These are phyloP conservation scores for Archips xylosteana DNA, from an alignment of 2,888 invertebrate genomes.

Conservation along the genomic window DNA sequence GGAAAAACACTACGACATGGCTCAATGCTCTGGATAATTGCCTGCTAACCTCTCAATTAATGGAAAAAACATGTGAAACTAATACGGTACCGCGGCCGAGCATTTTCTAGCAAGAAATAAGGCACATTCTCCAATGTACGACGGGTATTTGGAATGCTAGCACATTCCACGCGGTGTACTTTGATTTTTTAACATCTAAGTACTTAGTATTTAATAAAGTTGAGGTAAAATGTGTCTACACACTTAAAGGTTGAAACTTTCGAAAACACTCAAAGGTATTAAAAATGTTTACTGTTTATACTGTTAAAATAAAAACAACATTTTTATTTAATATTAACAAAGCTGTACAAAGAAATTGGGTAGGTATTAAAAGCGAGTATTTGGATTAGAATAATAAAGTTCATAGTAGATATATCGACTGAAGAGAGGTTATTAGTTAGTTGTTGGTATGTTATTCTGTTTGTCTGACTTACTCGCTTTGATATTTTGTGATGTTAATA, in stretches of 20 bases:
- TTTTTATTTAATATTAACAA: too few relatives aligned
- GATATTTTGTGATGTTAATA: too few relatives aligned
- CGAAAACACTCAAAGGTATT: neutral
- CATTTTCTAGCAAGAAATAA: neutral
- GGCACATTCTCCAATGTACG: neutral
- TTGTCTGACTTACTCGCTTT: too few relatives aligned
- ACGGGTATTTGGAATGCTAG: neutral
- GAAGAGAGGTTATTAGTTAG: too few relatives aligned
- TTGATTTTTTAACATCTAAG: neutral
- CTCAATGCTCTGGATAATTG: conserved; percentile 28
- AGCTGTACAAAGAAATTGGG: too few relatives aligned
- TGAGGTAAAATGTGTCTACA: neutral
- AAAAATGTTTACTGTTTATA: neutral
- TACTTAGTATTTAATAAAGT: neutral
- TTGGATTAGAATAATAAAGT: too few relatives aligned
- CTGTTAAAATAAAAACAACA: neutral
- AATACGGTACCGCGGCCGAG: neutral
- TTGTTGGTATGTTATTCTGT: too few relatives aligned
- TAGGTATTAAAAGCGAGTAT: too few relatives aligned
- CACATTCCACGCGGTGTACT: neutral
- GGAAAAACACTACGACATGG: conserved; percentile 10
- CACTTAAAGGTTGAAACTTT: neutral
- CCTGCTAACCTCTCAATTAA: conserved; percentile 24
- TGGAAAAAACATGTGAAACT: conserved; percentile 6
- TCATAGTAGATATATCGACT: too few relatives aligned